Evolutionary conservation across 2,113 vertebrate genomes (phyloP).

Genomic region (Psittacula cyanocephala): DNA sequence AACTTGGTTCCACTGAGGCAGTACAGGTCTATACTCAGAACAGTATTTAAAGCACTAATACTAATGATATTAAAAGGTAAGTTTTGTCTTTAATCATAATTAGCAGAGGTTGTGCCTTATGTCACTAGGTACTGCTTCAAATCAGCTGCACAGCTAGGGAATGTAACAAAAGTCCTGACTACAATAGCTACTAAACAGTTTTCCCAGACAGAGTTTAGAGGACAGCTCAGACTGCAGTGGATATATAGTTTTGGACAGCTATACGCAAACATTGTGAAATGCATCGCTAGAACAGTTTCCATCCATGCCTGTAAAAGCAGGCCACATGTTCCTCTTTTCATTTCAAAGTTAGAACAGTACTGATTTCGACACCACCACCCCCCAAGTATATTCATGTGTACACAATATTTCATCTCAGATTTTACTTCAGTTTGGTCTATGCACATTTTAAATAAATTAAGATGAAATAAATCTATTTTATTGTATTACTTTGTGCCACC

Average conservation of each 20-base stretch:
- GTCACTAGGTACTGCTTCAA: background rate
- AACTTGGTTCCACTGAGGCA: background rate
- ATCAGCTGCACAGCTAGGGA: background rate
- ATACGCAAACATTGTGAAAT: background rate
- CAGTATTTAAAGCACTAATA: background rate
- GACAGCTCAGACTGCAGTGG: background rate
- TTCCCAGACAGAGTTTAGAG: background rate
- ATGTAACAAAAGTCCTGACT: background rate
- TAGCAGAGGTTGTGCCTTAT: background rate
- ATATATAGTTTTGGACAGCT: background rate
- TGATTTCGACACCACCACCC: background rate
- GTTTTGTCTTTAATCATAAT: background rate
- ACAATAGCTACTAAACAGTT: background rate
- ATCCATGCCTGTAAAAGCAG: background rate
- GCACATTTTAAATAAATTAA: slow-evolving; percentile 82
- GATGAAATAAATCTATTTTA: slow-evolving; percentile 80
- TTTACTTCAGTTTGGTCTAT: slow-evolving; percentile 72
- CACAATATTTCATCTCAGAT: slow-evolving; percentile 73
- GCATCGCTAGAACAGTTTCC: background rate
- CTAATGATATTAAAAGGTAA: background rate
- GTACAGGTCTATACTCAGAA: background rate
- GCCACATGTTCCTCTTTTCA: slow-evolving; percentile 25
- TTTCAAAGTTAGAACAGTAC: slow-evolving; percentile 29
- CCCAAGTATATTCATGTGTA: slow-evolving; percentile 66
- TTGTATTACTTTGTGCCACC: slow-evolving; percentile 76